These are phyloP conservation scores for Charanyca ferruginea DNA, from an alignment of 2,888 invertebrate genomes.

Conservation along the genomic window DNA sequence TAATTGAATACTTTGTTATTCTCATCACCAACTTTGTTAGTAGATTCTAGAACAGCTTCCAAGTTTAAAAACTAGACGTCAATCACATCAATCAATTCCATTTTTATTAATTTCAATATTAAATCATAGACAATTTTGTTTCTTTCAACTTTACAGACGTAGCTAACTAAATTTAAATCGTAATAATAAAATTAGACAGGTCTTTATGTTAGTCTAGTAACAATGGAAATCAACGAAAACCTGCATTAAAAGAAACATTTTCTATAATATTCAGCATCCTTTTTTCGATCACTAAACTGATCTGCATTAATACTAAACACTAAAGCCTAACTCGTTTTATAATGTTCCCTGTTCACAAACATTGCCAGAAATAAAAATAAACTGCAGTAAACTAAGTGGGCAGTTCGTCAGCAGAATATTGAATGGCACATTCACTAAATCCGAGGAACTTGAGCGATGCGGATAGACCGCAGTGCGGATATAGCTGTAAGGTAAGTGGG, in stretches of 20 bases:
- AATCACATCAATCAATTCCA: not conserved
- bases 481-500: slow-evolving; percentile 53
- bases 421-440: slow-evolving; percentile 51
- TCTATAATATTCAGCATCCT: not conserved
- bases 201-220: not conserved
- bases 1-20: not conserved
- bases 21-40: not conserved
- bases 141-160: too few species aligned
- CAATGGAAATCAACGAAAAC: not conserved
- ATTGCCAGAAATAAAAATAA: slow-evolving; percentile 37
- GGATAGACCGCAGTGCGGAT: slow-evolving; percentile 70
- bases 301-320: not conserved
- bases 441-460: slow-evolving; percentile 60
- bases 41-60: not conserved
- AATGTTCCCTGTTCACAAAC: slow-evolving; percentile 2
- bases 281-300: too few species aligned
- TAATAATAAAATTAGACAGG: too few species aligned
- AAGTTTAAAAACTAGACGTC: not conserved
- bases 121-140: too few species aligned
- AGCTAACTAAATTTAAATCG: too few species aligned
- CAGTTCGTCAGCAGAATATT: slow-evolving; percentile 55
- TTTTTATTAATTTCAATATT: not conserved
- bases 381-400: slow-evolving; percentile 43
- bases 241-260: not conserved
- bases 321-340: not conserved